Conservation (phyloP, 2,888 invertebrate genomes). For the Drosophila maculinotata region DNA sequence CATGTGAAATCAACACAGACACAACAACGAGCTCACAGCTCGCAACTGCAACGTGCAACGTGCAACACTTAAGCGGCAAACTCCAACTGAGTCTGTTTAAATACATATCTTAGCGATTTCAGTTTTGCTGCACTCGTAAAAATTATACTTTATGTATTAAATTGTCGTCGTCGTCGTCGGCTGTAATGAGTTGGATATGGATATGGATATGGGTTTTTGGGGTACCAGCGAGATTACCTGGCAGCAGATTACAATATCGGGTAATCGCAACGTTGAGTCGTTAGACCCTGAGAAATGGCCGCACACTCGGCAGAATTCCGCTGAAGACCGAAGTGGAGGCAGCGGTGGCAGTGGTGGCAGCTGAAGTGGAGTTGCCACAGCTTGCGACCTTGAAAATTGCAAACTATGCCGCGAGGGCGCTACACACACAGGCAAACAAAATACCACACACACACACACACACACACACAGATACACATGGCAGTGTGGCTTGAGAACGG, state of each 20-base stretch:
- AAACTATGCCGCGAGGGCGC: conserved; percentile 80
- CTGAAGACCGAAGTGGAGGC: conserved; percentile 42
- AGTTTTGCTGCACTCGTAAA: conserved; percentile 66
- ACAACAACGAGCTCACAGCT: conserved; percentile 4
- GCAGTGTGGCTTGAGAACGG: conserved; percentile 43
- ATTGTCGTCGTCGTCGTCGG: conserved; percentile 25
- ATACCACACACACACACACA: conserved; percentile 24
- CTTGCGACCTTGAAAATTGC: conserved; percentile 74
- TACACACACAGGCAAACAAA: conserved; percentile 49
- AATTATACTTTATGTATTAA: conserved; percentile 65
- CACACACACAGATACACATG: not conserved
- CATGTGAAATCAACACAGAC: conserved; percentile 19
- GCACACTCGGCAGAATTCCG: conserved; percentile 58
- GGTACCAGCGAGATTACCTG: conserved; percentile 69
- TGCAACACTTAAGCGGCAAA: conserved; percentile 11
- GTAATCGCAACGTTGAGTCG: conserved; percentile 48
- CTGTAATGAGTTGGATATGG: conserved; percentile 58
- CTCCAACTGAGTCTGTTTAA: conserved; percentile 34
- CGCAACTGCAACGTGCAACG: too few relatives aligned
- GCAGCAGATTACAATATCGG: conserved; percentile 70
- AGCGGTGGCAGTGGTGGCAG: not conserved
- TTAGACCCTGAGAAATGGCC: conserved; percentile 68
- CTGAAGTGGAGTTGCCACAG: conserved; percentile 16
- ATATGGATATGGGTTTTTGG: conserved; percentile 11
- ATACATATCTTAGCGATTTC: conserved; percentile 50